Evolutionary conservation across 1,140 invertebrate species (phyloP).

Genomic region (Achatina immaculata): DNA sequence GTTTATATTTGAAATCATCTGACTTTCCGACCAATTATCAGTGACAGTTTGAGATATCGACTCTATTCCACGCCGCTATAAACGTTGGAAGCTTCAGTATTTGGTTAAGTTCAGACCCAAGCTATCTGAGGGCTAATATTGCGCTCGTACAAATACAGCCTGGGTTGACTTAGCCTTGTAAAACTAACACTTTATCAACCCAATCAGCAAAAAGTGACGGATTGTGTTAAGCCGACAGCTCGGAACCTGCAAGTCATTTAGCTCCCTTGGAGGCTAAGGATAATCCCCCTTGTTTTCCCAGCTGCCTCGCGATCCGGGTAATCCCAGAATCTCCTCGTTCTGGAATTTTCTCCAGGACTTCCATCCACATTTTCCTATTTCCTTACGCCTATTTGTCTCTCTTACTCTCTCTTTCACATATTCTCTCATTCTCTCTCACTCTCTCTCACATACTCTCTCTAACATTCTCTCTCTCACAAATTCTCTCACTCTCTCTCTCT

Average conservation of each 20-base stretch:
- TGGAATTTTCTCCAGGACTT: neutral
- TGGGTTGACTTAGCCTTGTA: neutral
- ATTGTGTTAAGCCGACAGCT: neutral
- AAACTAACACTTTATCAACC: neutral
- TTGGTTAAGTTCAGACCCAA: neutral
- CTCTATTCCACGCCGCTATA: neutral
- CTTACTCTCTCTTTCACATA: neutral
- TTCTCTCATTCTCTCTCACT: conserved; percentile 4
- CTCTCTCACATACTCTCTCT: neutral
- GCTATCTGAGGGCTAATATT: conserved; percentile 9
- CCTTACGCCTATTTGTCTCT: no score
- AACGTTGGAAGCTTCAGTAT: no score
- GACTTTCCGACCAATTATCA: neutral
- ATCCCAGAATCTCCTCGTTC: conserved; percentile 15
- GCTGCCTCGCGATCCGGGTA: conserved; percentile 23
- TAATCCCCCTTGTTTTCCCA: conserved; percentile 23
- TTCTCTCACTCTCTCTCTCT: no score
- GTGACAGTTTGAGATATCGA: neutral
- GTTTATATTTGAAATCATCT: neutral
- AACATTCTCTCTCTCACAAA: no score
- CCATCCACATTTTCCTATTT: no score
- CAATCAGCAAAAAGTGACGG: conserved; percentile 13
- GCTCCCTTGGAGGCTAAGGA: neutral
- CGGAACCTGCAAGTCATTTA: conserved; percentile 24
- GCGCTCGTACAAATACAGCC: neutral